These are phyloP conservation scores for Calcarius lapponicus DNA, from an alignment of 2,797 vertebrate species.

Conservation along the genomic window DNA sequence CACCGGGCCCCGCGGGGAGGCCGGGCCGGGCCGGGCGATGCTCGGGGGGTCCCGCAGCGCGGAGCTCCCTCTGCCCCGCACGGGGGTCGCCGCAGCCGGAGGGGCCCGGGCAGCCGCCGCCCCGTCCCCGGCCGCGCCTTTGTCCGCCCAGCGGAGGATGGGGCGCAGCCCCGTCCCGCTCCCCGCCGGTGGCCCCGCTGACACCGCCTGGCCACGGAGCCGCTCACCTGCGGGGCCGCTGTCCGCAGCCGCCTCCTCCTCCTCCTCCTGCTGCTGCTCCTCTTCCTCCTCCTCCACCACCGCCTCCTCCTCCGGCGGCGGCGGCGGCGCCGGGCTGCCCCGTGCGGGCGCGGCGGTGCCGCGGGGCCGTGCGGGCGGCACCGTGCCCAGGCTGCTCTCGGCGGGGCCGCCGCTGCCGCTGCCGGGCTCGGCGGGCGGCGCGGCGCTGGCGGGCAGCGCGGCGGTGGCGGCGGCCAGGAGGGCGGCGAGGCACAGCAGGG, in stretches of 20 bases:
- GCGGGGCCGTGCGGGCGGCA: background rate
- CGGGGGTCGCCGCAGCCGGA: background rate
- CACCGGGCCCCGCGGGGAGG: background rate
- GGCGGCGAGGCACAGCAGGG: background rate
- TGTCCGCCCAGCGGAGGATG: background rate
- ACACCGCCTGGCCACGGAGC: too few species aligned
- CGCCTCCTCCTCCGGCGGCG: background rate
- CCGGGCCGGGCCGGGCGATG: background rate
- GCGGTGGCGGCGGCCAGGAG: background rate
- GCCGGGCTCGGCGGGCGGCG: background rate
- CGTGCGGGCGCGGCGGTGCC: background rate
- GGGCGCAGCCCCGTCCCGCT: background rate
- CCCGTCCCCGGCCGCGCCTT: background rate
- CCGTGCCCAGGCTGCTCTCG: background rate
- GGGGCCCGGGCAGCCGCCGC: background rate
- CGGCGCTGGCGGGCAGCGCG: background rate
- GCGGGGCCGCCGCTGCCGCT: constrained; percentile 7
- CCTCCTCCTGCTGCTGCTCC: background rate
- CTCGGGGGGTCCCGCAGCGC: background rate
- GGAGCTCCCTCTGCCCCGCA: background rate
- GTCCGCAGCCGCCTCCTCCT: background rate
- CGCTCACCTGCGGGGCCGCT: constrained; percentile 13
- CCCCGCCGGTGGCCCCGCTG: background rate
- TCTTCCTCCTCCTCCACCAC: background rate
- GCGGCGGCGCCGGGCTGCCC: background rate